Evolutionary conservation across 2,797 vertebrate genomes (phyloP), one percentile per base, ranked within the genome.

Genomic region (Acanthiza pusilla): DNA sequence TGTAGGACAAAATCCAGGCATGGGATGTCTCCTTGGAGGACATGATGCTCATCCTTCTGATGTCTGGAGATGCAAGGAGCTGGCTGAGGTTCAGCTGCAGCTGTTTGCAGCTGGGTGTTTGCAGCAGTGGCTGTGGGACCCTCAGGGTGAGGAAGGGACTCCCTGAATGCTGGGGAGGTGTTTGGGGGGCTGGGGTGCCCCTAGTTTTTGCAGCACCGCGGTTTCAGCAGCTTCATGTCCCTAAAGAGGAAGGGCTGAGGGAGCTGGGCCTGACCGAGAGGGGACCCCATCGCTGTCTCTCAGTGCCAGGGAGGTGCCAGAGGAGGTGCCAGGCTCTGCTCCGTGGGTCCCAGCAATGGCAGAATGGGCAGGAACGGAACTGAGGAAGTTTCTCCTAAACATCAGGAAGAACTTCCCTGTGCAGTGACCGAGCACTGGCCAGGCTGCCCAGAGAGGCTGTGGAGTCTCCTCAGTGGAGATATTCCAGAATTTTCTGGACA

Each of bases 91-190:
- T 48, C 26, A 68, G 30, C 67, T 0, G 0, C 8, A 30, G 65
- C 32, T 7, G 38, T 74, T 60, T 83, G 25, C 43, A 65, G n/a
- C 77, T 55, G 84, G 11, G 43, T 32, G 50, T 51, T 13, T 11
- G 45, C 53, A 74, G 34, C 1, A 12, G 62, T 58, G n/a, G 12
- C 30, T 71, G 43, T 74, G 85, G 47, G 47, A 10, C 29, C 10
- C 58, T 0, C 5, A 45, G 29, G 62, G 9, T n/a, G 48, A 60
- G 73, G 34, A 81, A 17, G 12, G 88, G 6, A 25, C 20, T 47
- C 8, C 5, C 45, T 77, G 32, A 0, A 0, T 3, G 18, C n/a
- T 32, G 40, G 40, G 43, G 34, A 51, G 57, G 17, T 47, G 22
- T 14, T 36, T 29, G 27, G 21, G 22, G 21, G 32, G 11, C 8